A percentile compares a stretch with the other conserved stretches of the same genome.
Conservation (phyloP, 2,888 invertebrate species). For the Baronia brevicornis region DNA sequence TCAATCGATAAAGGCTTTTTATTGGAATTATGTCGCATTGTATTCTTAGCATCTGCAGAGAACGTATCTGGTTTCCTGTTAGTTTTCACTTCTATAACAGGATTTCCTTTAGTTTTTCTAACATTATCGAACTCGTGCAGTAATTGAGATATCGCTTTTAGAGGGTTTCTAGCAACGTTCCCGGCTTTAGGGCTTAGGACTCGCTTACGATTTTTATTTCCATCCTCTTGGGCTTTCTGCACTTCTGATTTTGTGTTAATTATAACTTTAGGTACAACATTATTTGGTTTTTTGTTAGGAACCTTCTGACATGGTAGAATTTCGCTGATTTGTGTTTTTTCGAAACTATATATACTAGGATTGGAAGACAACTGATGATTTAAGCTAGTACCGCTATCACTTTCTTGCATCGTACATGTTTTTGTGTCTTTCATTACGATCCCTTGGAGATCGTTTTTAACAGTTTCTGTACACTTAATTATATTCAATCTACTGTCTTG, state of each 20-base stretch:
- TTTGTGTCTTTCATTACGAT: too few species aligned
- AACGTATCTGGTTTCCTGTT: constrained; percentile 32
- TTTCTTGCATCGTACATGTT: constrained; percentile 33
- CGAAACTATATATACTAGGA: constrained; percentile 41
- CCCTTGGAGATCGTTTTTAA: too few species aligned
- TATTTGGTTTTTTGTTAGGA: constrained; percentile 16
- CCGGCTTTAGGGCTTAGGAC: constrained; percentile 19
- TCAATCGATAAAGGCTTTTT: constrained; percentile 36
- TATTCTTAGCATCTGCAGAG: constrained; percentile 26
- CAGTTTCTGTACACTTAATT: constrained; percentile 22
- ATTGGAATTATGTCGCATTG: constrained; percentile 23
- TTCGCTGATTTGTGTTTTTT: constrained; percentile 25
- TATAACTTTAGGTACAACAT: constrained; percentile 48
- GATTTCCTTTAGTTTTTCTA: constrained; percentile 42
- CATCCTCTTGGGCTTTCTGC: constrained; percentile 30
- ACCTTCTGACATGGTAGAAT: constrained; percentile 14
- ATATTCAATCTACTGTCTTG: constrained; percentile 21
- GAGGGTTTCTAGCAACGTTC: constrained; percentile 42
- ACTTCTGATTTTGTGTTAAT: constrained; percentile 41
- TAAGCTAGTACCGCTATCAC: constrained; percentile 51
- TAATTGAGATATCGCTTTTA: constrained; percentile 59
- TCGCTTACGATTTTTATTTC: constrained; percentile 31
- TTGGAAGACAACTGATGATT: constrained; percentile 43
- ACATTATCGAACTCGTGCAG: constrained; percentile 55
- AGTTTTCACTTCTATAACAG: constrained; percentile 27